A percentile compares a stretch with the other conserved stretches of the same genome.
Evolutionary conservation across 1,140 invertebrate species (phyloP).

Genomic region (Aphaenogaster rudis): DNA sequence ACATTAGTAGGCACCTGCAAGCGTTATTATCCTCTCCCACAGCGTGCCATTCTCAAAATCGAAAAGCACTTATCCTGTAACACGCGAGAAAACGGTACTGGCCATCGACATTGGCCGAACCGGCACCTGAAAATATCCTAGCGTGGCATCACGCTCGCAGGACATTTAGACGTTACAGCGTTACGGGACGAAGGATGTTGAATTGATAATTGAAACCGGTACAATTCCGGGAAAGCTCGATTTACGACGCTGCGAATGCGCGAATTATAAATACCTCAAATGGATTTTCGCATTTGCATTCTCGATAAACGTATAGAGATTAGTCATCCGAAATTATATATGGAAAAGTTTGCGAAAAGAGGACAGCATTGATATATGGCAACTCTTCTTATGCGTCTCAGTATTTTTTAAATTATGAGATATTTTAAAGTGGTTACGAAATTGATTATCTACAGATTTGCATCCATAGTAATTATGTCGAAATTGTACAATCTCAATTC

Average conservation of each 20-base stretch:
- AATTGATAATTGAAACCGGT: not conserved
- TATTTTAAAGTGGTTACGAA: not conserved
- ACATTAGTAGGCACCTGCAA: constrained; percentile 86
- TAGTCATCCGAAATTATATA: not conserved
- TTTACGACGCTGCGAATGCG: not conserved
- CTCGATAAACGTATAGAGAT: not conserved
- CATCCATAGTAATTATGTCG: not conserved
- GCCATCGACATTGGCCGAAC: not conserved
- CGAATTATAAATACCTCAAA: not conserved
- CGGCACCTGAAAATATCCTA: constrained; percentile 35
- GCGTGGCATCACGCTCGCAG: not conserved
- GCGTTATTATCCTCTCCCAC: constrained; percentile 76
- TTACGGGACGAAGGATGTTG: not conserved
- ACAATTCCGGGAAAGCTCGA: not conserved
- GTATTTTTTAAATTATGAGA: constrained; percentile 4
- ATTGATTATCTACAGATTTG: not conserved
- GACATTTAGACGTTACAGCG: constrained; percentile 2
- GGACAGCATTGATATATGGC: not conserved
- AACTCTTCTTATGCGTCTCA: not conserved
- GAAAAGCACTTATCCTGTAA: constrained; percentile 66
- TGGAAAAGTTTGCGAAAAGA: not conserved
- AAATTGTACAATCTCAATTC: not conserved
- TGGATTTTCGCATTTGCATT: not conserved
- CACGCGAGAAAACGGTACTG: constrained; percentile 55
- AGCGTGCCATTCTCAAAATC: constrained; percentile 74